Evolutionary conservation across 2,888 invertebrate species (phyloP).

Genomic region (Ashinkailepas kermadecensis): DNA sequence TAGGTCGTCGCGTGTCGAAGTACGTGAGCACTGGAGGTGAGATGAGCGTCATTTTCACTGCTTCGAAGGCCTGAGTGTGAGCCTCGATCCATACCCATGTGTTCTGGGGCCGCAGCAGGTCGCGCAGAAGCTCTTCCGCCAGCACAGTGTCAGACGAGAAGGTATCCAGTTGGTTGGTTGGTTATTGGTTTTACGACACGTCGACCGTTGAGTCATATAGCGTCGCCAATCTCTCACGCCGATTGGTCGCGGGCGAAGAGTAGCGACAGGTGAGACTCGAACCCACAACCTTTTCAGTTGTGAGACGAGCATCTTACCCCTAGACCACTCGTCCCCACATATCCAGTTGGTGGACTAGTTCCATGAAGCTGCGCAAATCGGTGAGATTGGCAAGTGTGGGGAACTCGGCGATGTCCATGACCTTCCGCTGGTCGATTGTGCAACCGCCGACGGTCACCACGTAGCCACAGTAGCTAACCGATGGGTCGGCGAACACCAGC

Average conservation of each 20-base stretch:
- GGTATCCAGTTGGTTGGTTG: slow-evolving; percentile 24
- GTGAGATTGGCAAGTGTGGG: slow-evolving; percentile 26
- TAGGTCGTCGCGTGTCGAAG: neutral
- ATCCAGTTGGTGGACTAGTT: too few species aligned
- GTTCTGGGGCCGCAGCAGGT: slow-evolving; percentile 21
- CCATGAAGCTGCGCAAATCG: slow-evolving; percentile 27
- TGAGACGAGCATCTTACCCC: too few species aligned
- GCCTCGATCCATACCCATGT: neutral
- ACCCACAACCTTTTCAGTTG: too few species aligned
- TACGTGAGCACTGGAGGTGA: neutral
- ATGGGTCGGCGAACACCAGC: slow-evolving; percentile 7
- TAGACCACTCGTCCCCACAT: too few species aligned
- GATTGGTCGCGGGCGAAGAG: too few species aligned
- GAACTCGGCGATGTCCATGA: slow-evolving; percentile 26
- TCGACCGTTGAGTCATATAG: too few species aligned
- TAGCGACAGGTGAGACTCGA: too few species aligned
- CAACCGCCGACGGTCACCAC: neutral
- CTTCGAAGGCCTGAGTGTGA: neutral
- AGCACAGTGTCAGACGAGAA: slow-evolving; percentile 20
- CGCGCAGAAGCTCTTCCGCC: slow-evolving; percentile 17
- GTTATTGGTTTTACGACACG: too few species aligned
- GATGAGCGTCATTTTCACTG: neutral
- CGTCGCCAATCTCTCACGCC: too few species aligned
- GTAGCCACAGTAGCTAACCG: slow-evolving; percentile 23
- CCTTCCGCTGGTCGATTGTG: slow-evolving; percentile 22